Base-by-base conservation (phyloP, 2,113 vertebrate genomes). In the Heteronetta atricapilla region DNA sequence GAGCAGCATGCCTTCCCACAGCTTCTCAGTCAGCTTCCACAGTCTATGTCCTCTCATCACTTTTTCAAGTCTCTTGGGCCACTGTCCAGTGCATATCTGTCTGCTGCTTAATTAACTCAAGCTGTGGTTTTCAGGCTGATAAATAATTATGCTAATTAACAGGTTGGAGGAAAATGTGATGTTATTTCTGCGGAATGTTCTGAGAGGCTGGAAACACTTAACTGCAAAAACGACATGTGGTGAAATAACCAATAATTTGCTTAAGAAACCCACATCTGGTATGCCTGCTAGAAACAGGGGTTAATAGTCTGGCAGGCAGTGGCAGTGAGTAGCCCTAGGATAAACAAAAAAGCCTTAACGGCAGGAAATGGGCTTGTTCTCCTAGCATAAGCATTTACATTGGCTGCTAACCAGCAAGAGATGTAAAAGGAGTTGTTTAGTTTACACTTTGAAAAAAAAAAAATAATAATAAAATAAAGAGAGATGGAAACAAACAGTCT, bases 301-400 rank as follows among this genome's bases (percentile, higher is more conserved):
- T 99, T 99, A 99, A 99, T 97, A 98, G 98, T 96, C 96, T 98
- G 98, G 98, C 98, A 98, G 98, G 97, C 97, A 95, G 98, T 98
- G 98, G 98, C 97, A 97, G 96, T 97, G 97, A 98, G 97, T 97
- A 97, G 98, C 97, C 98, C 97, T 97, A 97, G 98, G 98, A 98
- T 98, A 98, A 99, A 99, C 98, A 99, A 98, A 97, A 97, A 98
- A 98, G 98, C 97, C 98, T 98, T 98, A 99, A 98, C 95, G 79
- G 98, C 98, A 99, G 99, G 99, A 99, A 99, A 98, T 98, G 97
- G 93, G 97, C 96, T 98, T 98, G 98, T 98, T 99, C 98, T 98
- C 97, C 95, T 97, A 98, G 98, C 97, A 97, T 97, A 98, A 98
- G 98, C 98, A 98, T 99, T 99, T 99, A 98, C 96, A 86, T 98